Conservation (phyloP, 2,113 vertebrate species). For the Boleophthalmus pectinirostris region DNA sequence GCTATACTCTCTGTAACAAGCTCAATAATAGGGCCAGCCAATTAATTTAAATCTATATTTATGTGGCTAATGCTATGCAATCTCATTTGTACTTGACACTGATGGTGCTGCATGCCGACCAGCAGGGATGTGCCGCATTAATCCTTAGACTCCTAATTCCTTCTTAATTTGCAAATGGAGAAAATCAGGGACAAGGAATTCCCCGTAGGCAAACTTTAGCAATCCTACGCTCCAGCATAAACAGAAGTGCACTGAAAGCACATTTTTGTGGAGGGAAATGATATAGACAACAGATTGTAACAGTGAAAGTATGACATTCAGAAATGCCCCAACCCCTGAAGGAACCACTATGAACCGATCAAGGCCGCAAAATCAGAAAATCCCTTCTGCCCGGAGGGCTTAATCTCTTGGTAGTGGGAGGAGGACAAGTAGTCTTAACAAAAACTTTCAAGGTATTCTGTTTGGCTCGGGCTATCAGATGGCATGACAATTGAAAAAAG, state of each 20-base stretch:
- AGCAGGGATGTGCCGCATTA: constrained; percentile 18
- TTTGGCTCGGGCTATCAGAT: background rate
- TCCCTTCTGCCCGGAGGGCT: constrained; percentile 4
- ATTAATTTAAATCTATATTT: constrained; percentile 40
- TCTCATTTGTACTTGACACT: constrained; percentile 10
- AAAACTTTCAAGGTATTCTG: constrained; percentile 17
- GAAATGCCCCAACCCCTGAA: background rate
- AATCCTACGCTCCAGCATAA: background rate
- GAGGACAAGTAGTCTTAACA: constrained; percentile 13
- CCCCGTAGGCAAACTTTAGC: background rate
- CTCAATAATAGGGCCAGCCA: constrained; percentile 18
- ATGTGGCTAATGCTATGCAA: constrained; percentile 20
- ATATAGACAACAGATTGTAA: background rate
- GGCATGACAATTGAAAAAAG: background rate
- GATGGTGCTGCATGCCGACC: constrained; percentile 15
- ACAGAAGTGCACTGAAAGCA: background rate
- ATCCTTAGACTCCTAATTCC: constrained; percentile 12
- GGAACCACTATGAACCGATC: constrained; percentile 1
- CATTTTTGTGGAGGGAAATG: background rate
- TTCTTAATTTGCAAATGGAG: constrained; percentile 10
- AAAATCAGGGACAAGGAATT: background rate
- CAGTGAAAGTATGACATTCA: constrained; percentile 2
- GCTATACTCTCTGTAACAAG: background rate
- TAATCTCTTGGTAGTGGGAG: constrained; percentile 10
- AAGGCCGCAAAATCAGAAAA: constrained; percentile 18